Evolutionary conservation across 2,797 vertebrate genomes (phyloP).

Genomic region (Peromyscus eremicus): DNA sequence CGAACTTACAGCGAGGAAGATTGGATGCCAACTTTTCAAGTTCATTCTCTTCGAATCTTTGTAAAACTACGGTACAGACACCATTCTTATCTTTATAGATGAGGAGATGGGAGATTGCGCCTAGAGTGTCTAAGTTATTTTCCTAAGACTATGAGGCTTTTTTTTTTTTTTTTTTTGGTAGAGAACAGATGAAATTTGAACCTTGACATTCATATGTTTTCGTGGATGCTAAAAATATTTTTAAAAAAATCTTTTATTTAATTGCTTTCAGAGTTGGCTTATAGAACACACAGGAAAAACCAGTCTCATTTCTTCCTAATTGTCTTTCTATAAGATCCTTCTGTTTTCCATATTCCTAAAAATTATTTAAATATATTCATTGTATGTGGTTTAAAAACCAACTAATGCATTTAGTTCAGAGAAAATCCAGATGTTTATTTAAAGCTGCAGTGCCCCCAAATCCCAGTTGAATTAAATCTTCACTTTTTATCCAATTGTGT

Average conservation of each 20-base stretch:
- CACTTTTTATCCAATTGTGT: conserved; percentile 60
- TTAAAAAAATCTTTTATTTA: conserved; percentile 36
- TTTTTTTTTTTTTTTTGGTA: background rate
- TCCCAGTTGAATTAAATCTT: conserved; percentile 56
- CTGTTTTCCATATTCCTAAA: conserved; percentile 64
- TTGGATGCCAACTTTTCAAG: background rate
- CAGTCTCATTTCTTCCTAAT: conserved; percentile 60
- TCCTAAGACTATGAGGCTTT: background rate
- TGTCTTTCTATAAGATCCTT: conserved; percentile 51
- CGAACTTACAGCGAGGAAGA: background rate
- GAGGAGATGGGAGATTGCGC: background rate
- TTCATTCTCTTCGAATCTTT: background rate
- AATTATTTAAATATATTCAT: conserved; percentile 73
- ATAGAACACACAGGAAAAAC: conserved; percentile 56
- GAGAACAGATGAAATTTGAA: conserved; percentile 42
- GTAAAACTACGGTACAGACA: background rate
- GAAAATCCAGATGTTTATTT: conserved; percentile 71
- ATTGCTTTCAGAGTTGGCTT: conserved; percentile 57
- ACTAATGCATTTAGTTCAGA: conserved; percentile 66
- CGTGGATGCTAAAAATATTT: conserved; percentile 15
- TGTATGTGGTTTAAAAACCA: conserved; percentile 64
- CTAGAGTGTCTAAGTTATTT: background rate
- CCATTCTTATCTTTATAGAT: background rate
- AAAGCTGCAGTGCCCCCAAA: conserved; percentile 17
- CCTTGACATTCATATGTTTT: background rate